Percentiles rank a stretch among this genome's conserved stretches.
Conservation (phyloP, 2,797 vertebrate species). For the Eulemur albifrons region DNA sequence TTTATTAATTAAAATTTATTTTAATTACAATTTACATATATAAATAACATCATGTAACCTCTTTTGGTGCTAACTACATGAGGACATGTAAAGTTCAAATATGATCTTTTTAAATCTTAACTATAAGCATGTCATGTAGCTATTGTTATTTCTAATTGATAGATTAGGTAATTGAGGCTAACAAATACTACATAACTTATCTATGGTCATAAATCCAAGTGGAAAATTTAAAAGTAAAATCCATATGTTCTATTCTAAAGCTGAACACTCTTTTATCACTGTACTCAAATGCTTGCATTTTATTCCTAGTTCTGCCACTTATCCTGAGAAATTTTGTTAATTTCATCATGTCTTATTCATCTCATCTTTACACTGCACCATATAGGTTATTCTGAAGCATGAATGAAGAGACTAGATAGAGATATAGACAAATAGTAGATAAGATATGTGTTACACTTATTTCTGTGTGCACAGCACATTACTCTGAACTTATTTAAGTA, state of each 20-base stretch:
- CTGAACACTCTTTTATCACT: not conserved
- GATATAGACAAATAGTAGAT: not conserved
- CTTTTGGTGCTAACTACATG: not conserved
- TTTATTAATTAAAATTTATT: not conserved
- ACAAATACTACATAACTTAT: not conserved
- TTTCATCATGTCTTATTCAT: not conserved
- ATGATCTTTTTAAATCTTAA: not conserved
- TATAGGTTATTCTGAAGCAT: not conserved
- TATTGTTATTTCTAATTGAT: not conserved
- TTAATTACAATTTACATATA: not conserved
- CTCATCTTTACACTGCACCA: not conserved
- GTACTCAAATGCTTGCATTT: not conserved
- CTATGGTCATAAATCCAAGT: not conserved
- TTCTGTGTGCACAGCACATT: not conserved
- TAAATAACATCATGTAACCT: not conserved
- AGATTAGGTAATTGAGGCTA: not conserved
- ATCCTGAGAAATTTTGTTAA: not conserved
- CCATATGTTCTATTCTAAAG: not conserved
- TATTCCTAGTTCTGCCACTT: not conserved
- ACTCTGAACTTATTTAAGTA: not conserved
- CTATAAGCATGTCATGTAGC: not conserved
- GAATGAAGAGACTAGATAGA: not conserved
- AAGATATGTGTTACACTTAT: not conserved
- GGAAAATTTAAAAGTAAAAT: not conserved
- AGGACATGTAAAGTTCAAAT: not conserved